Evolutionary conservation across 92 coral and sea anemone species (phyloP).

Genomic region (Phenganax marumi): DNA sequence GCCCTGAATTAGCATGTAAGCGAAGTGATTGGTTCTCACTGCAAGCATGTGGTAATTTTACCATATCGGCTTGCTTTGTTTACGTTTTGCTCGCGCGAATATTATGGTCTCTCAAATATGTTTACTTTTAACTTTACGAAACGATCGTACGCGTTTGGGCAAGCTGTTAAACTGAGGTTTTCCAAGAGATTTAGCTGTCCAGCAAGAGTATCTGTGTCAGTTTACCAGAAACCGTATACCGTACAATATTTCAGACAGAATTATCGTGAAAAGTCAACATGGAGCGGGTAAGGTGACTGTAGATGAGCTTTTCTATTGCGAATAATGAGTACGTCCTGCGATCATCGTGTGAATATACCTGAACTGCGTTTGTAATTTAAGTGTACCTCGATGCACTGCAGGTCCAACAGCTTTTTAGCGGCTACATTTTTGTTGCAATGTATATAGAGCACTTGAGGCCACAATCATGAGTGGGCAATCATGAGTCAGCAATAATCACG

Average conservation of each 20-base stretch:
- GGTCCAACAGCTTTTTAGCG: too few species aligned
- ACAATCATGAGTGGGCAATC: too few species aligned
- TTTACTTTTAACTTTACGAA: not conserved
- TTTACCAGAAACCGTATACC: not conserved
- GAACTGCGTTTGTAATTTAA: too few species aligned
- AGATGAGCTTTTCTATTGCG: not conserved
- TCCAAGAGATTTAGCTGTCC: not conserved
- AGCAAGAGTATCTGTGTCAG: not conserved
- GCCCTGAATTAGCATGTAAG: not conserved
- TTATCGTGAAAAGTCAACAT: not conserved
- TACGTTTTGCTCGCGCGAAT: not conserved
- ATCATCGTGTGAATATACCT: not conserved
- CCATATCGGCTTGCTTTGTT: not conserved
- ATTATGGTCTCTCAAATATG: not conserved
- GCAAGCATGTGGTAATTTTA: not conserved
- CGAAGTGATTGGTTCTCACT: not conserved
- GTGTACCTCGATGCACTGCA: too few species aligned
- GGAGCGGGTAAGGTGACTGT: not conserved
- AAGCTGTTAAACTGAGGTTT: not conserved
- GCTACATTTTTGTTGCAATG: too few species aligned
- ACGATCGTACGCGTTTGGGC: not conserved
- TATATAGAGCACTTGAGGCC: too few species aligned
- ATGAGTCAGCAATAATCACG: too few species aligned
- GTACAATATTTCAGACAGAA: not conserved
- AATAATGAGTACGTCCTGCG: not conserved